A percentile compares a stretch with the other conserved stretches of the same genome.
phyloP scores from a whole-genome alignment of 1,140 invertebrate genomes.

The Bombus polaris region DNA sequence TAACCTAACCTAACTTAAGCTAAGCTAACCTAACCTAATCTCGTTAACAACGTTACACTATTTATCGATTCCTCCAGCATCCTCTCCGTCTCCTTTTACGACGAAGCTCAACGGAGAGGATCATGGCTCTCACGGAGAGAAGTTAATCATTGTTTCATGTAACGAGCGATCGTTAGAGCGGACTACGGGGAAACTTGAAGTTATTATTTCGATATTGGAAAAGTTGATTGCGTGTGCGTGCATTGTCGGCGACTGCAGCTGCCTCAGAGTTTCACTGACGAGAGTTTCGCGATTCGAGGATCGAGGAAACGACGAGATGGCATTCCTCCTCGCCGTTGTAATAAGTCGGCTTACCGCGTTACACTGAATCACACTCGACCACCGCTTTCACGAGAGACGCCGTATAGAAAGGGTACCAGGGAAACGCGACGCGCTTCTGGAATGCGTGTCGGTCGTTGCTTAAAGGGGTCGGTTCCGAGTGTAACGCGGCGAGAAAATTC shows the following conservation, averaged over 20 bases:
- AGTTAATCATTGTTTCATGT: conserved; percentile 9
- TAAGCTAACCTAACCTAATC: not conserved
- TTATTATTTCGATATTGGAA: conserved; percentile 24
- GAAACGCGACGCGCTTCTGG: not conserved
- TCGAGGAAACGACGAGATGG: conserved; percentile 14
- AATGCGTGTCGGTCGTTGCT: not conserved
- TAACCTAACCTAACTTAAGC: not conserved
- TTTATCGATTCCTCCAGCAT: not conserved
- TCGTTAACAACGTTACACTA: not conserved
- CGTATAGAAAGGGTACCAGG: not conserved
- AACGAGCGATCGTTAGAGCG: conserved; percentile 2
- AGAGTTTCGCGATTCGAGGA: not conserved
- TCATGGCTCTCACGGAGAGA: not conserved
- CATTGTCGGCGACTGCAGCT: not conserved
- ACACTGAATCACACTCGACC: not conserved
- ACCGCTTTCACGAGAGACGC: not conserved
- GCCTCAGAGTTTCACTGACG: not conserved
- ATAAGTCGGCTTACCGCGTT: not conserved
- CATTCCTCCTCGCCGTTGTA: not conserved
- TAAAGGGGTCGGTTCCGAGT: not conserved
- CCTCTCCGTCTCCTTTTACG: not conserved
- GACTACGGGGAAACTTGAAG: not conserved
- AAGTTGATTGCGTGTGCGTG: not conserved
- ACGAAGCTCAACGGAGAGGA: not conserved
- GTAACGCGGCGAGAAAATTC: not conserved